Conservation (phyloP, 2,113 vertebrate species). For the Tinamus guttatus region DNA sequence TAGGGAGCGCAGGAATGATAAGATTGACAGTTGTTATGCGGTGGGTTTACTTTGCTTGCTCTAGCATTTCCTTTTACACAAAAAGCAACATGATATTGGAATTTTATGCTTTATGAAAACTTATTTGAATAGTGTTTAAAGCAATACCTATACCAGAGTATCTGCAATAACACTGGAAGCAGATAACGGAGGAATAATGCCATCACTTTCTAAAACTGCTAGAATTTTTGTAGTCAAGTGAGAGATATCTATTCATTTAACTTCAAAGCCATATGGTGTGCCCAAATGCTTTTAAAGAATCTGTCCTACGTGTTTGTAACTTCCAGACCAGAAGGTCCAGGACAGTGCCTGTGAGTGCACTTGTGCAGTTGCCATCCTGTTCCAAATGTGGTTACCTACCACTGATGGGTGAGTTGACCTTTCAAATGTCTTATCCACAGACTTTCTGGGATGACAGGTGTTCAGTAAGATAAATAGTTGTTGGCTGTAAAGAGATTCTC, state of each 20-base stretch:
- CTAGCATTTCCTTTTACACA: neutral
- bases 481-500: neutral
- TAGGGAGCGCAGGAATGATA: neutral
- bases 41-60: neutral
- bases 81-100: neutral
- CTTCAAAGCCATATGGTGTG: neutral
- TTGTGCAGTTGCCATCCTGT: neutral
- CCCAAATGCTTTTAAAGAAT: neutral
- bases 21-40: neutral
- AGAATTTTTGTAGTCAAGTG: neutral
- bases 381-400: neutral
- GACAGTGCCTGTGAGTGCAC: neutral
- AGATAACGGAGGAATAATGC: neutral
- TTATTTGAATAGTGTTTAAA: neutral
- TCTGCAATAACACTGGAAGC: neutral
- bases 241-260: neutral
- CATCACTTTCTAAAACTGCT: neutral
- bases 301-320: neutral
- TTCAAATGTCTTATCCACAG: neutral
- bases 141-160: neutral
- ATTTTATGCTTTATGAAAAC: neutral
- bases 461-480: neutral
- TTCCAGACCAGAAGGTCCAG: neutral
- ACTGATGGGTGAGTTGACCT: neutral
- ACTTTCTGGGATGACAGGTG: neutral